Percentiles rank a stretch among this genome's conserved stretches.
Evolutionary conservation across 2,888 invertebrate species (phyloP).

Genomic region (Lasioglossum villosulum): DNA sequence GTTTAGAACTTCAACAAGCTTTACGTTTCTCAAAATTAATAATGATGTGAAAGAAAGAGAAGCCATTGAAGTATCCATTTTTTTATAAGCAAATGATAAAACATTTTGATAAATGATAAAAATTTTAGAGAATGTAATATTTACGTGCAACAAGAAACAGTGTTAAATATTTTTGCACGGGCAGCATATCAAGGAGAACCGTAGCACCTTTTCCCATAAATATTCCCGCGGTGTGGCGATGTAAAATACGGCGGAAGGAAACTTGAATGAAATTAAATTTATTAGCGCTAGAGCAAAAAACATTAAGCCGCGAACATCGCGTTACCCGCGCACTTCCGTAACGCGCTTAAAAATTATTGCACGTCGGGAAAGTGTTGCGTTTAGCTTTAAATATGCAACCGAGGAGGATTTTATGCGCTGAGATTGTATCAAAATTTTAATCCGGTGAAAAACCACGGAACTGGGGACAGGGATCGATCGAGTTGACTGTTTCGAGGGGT

Average conservation of each 20-base stretch:
- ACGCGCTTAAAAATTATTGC: conserved; percentile 9
- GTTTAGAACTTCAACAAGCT: too few species aligned
- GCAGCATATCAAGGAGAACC: neutral
- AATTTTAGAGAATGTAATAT: neutral
- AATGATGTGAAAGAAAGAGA: too few species aligned
- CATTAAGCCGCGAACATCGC: neutral
- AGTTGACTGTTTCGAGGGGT: neutral
- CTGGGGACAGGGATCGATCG: neutral
- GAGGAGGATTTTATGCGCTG: neutral
- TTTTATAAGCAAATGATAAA: too few species aligned
- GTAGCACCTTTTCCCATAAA: neutral
- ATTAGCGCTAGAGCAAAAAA: neutral
- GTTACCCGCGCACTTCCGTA: neutral
- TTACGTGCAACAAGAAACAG: neutral
- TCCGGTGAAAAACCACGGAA: neutral
- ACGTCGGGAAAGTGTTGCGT: neutral
- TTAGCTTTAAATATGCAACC: neutral
- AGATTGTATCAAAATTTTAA: conserved; percentile 32
- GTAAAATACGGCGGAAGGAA: neutral
- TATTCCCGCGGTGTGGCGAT: neutral
- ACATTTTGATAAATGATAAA: too few species aligned
- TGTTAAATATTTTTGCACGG: neutral
- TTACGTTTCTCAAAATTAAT: too few species aligned
- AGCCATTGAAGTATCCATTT: too few species aligned
- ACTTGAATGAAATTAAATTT: neutral